Evolutionary conservation across 2,797 vertebrate species (phyloP).

Genomic region (Micropoecilia bifurca): DNA sequence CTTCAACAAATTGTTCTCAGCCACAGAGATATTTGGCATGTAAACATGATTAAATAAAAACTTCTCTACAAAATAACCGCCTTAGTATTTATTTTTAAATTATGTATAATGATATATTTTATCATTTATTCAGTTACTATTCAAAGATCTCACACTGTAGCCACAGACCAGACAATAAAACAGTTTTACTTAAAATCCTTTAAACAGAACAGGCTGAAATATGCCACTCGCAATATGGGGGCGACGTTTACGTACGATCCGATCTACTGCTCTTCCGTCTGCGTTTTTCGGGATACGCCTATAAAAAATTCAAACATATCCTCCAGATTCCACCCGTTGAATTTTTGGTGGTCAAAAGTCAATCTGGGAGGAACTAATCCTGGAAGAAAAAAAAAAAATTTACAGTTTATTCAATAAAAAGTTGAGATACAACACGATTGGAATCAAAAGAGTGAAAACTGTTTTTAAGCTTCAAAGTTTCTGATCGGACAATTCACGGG

Average conservation of each 20-base stretch:
- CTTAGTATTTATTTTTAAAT: neutral
- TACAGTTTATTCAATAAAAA: neutral
- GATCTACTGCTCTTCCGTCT: neutral
- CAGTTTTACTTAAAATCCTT: neutral
- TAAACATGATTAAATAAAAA: neutral
- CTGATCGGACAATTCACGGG: neutral
- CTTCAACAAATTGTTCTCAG: neutral
- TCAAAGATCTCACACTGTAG: neutral
- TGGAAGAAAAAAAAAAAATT: neutral
- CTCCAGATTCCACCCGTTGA: slow-evolving; percentile 2
- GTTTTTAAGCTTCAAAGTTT: neutral
- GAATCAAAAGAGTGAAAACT: neutral
- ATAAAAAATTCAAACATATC: neutral
- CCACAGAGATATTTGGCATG: neutral
- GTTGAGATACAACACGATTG: neutral
- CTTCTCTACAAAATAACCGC: neutral
- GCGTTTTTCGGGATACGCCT: slow-evolving; percentile 4
- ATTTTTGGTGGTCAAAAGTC: slow-evolving; percentile 45
- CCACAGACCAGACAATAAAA: neutral
- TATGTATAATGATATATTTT: too few species aligned
- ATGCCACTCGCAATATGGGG: slow-evolving; percentile 1
- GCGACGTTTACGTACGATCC: neutral
- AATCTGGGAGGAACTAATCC: slow-evolving; percentile 43
- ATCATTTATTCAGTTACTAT: neutral
- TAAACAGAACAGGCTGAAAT: neutral